Evolutionary conservation across 92 coral and sea anemone genomes (phyloP).

Genomic region (Chrysogorgia sp.): DNA sequence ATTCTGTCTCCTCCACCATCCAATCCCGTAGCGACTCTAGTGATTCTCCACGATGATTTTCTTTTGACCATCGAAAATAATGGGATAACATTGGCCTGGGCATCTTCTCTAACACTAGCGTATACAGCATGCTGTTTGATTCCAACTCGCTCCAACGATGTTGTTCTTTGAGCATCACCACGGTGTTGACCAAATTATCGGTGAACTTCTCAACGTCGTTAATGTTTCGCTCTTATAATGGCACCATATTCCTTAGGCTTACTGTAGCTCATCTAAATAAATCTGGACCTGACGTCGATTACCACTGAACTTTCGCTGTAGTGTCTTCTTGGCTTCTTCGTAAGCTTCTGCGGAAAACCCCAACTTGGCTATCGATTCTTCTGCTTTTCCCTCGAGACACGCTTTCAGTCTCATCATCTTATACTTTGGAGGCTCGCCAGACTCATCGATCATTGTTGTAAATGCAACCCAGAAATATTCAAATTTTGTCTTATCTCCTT

Average conservation of each 20-base stretch:
- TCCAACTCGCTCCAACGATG: no score
- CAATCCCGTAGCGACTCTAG: slow-evolving; percentile 29
- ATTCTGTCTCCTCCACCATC: slow-evolving; percentile 51
- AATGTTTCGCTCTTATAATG: slow-evolving; percentile 22
- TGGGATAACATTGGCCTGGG: slow-evolving; percentile 34
- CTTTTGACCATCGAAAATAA: slow-evolving; percentile 37
- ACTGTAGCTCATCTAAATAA: slow-evolving; percentile 28
- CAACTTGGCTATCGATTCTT: neutral
- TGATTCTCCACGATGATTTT: slow-evolving; percentile 5
- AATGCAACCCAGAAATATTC: neutral
- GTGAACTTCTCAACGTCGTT: slow-evolving; percentile 39
- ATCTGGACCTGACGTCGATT: slow-evolving; percentile 40
- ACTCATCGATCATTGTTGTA: neutral
- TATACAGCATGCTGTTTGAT: slow-evolving; percentile 38
- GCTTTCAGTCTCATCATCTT: slow-evolving; percentile 22
- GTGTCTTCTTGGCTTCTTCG: slow-evolving; percentile 41
- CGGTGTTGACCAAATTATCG: slow-evolving; percentile 14
- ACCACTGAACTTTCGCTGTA: slow-evolving; percentile 38
- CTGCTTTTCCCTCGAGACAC: slow-evolving; percentile 17
- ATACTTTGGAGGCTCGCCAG: neutral
- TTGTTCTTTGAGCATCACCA: slow-evolving; percentile 37
- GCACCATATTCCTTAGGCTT: slow-evolving; percentile 9
- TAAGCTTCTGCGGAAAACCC: slow-evolving; percentile 39
- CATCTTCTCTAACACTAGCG: slow-evolving; percentile 38
- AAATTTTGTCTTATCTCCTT: neutral